Evolutionary conservation across 2,113 vertebrate genomes (phyloP).

Genomic region (Chlorocebus sabaeus): DNA sequence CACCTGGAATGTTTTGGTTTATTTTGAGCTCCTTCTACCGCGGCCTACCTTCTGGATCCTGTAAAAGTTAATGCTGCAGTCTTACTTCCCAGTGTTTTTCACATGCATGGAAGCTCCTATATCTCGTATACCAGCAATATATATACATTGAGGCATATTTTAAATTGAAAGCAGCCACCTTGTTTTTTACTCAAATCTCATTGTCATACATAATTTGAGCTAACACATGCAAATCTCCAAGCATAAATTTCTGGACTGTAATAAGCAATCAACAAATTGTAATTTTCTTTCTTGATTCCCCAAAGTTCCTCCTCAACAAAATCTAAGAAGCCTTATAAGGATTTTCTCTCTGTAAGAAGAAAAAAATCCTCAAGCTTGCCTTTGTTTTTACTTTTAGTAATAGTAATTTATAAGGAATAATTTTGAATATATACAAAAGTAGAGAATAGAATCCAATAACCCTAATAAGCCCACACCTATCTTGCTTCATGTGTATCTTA

Average conservation of each 20-base stretch:
- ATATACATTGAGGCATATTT: not conserved
- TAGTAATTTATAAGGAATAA: not conserved
- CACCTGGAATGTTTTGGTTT: not conserved
- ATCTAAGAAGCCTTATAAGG: not conserved
- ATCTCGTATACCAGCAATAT: not conserved
- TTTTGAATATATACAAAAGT: not conserved
- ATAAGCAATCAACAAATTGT: not conserved
- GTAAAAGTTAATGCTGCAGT: not conserved
- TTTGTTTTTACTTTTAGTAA: not conserved
- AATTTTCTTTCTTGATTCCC: not conserved
- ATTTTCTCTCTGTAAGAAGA: not conserved
- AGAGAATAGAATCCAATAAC: not conserved
- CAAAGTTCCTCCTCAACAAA: not conserved
- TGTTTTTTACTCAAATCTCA: not conserved
- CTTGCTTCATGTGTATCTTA: not conserved
- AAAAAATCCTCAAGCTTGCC: not conserved
- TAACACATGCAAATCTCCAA: not conserved
- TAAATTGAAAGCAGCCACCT: not conserved
- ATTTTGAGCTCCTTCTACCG: not conserved
- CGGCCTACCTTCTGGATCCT: not conserved
- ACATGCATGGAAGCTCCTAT: not conserved
- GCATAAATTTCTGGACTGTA: not conserved
- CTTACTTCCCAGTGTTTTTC: not conserved
- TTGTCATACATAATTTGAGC: not conserved
- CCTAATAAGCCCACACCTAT: not conserved